Evolutionary conservation across 2,888 invertebrate genomes (phyloP), one percentile per base, ranked within the genome.

Genomic region (Uropetala carovei): DNA sequence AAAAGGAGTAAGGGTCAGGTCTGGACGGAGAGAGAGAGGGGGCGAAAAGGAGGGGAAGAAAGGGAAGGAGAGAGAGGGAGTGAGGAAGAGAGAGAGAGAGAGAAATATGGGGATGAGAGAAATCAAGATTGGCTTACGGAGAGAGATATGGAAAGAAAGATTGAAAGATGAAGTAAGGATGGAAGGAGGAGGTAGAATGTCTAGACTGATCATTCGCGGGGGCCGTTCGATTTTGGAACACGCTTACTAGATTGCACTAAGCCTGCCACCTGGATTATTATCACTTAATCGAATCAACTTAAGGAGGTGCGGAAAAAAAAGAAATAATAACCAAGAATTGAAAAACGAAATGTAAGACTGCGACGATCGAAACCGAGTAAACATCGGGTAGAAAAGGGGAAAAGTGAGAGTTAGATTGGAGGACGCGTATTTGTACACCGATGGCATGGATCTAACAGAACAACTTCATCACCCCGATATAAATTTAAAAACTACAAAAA

Each of bases 211-310:
- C 64, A 89, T 64, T 64, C 64, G 64, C 64, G 86, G 22, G 86
- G 22, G 27, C 27, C 16, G 68, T 89, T 89, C 68, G 89, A 89
- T 89, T 64, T 13, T 30, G 89, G 30, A 64, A 89, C 64, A 89
- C 64, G 89, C 18, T 86, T 59, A 86, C 86, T 60, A 86, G 86
- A 30, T 18, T 30, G 43, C 89, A 89, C 89, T 64, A n/a, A 5
- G 83, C 43, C 56, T 60, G 89, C 64, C 89, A 60, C n/a, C 60
- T 89, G 64, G 68, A 43, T 89, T 68, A 64, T 89, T 64, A 89
- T 89, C 64, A 89, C 89, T 89, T 89, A 60, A 89, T 89, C 30
- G 89, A 86, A 60, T 86, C 86, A 59, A 59, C 11, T 60, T 57
- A 11, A 82, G 16, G 16, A 59, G 14, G 60, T 27, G 30, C 4